phyloP scores from a whole-genome alignment of 2,888 invertebrate genomes.

The Noctua comes region DNA sequence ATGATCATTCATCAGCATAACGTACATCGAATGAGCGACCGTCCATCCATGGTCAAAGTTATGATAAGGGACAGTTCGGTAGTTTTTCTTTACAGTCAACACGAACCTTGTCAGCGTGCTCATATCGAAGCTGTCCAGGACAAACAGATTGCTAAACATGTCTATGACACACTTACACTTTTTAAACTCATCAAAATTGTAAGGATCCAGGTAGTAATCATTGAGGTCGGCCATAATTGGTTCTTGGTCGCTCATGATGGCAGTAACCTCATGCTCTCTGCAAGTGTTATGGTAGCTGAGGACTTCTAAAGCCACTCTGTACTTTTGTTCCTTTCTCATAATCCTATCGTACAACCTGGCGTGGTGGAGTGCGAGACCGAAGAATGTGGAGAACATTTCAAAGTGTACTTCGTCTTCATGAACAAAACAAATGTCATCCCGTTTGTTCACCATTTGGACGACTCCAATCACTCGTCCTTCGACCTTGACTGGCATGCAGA shows the following conservation, averaged over 20 bases:
- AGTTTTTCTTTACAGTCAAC: slow-evolving; percentile 95
- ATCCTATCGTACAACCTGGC: slow-evolving; percentile 96
- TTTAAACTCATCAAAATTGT: slow-evolving; percentile 92
- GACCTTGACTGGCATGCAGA: slow-evolving; percentile 97
- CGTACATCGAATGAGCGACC: slow-evolving; percentile 95
- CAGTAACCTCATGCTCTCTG: slow-evolving; percentile 92
- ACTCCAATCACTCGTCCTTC: slow-evolving; percentile 95
- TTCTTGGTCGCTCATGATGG: slow-evolving; percentile 69
- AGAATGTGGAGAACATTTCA: slow-evolving; percentile 95
- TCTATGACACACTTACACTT: slow-evolving; percentile 93
- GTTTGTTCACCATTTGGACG: slow-evolving; percentile 96
- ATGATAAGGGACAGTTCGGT: slow-evolving; percentile 95
- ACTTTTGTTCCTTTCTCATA: slow-evolving; percentile 95
- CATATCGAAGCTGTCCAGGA: slow-evolving; percentile 91
- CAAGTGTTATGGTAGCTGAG: slow-evolving; percentile 96
- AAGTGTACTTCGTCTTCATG: slow-evolving; percentile 95
- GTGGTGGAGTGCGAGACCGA: slow-evolving; percentile 95
- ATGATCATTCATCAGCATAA: slow-evolving; percentile 91
- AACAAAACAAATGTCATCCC: slow-evolving; percentile 88
- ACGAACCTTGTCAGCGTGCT: slow-evolving; percentile 93
- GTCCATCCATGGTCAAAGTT: slow-evolving; percentile 97
- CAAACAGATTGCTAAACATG: slow-evolving; percentile 95
- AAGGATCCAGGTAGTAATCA: slow-evolving; percentile 93
- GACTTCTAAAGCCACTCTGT: slow-evolving; percentile 95
- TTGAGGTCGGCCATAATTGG: slow-evolving; percentile 80